A percentile compares a stretch with the other conserved stretches of the same genome.
Evolutionary conservation across 2,113 vertebrate genomes (phyloP).

Genomic region (Balaenoptera acutorostrata): DNA sequence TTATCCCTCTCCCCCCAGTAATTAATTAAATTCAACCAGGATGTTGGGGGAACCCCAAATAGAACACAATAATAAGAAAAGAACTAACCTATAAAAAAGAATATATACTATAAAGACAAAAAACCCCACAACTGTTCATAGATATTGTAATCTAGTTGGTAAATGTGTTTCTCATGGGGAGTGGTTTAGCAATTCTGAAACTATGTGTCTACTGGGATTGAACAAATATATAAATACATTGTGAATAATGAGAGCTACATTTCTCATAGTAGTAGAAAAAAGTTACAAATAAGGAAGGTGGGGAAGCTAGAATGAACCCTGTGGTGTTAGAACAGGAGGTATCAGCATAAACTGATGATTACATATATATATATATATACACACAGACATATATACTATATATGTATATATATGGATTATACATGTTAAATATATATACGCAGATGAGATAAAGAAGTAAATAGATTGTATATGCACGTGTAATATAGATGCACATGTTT

Average conservation of each 20-base stretch:
- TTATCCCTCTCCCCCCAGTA: neutral
- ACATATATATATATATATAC: neutral
- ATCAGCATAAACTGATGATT: neutral
- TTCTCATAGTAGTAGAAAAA: neutral
- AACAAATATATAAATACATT: neutral
- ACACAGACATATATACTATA: too few species aligned
- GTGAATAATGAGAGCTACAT: neutral
- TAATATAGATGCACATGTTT: neutral
- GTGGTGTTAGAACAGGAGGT: neutral
- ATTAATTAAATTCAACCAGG: neutral
- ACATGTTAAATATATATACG: neutral
- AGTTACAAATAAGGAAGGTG: neutral
- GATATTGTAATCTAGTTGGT: neutral
- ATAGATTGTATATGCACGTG: neutral
- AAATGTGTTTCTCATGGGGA: neutral
- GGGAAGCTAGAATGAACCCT: neutral
- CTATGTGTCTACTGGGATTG: neutral
- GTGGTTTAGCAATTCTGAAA: neutral
- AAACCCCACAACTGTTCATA: neutral
- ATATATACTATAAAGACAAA: neutral
- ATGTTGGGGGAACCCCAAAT: neutral
- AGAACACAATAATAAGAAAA: neutral
- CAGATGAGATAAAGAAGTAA: neutral
- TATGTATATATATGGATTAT: too few species aligned
- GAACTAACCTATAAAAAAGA: neutral